Evolutionary conservation across 1,140 invertebrate genomes (phyloP), one percentile per base, ranked within the genome.

Genomic region (Zaprionus lachaisei): DNA sequence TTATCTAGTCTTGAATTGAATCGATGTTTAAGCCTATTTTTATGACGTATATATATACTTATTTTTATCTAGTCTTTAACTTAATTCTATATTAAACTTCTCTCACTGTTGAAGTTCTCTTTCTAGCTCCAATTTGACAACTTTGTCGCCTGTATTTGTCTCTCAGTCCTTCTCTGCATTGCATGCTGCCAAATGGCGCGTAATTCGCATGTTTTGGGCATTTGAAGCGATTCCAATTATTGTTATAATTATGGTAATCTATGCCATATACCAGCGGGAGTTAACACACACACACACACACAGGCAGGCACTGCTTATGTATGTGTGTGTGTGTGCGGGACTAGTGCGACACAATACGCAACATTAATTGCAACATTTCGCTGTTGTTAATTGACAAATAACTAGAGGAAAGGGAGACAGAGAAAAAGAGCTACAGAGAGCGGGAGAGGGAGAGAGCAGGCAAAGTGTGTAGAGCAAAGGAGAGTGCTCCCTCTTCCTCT

Each of bases 371-470:
- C 85, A 79, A 89, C 79, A 90, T 84, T 79, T 81, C 72, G 69
- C 72, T 75, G 67, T 72, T 81, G 78, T 89, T 90, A 89, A 89
- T 89, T 89, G 85, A 83, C 83, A 86, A 81, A 85, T 77, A 85
- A 77, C 81, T 79, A 65, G 62, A 47, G 66, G 60, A 20, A 31
- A 26, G 17, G 24, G 37, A 24, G 6, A 4, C 5, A 15, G 31
- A 31, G 20, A 41, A 1, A 22, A 22, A 22, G 20, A 22, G 12
- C 2, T 15, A 55, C 34, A 22, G 22, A 54, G 44, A 56, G 34
- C 24, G 41, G 55, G 57, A 56, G n/a, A 70, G 44, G 44, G 31
- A 22, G 37, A 41, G 55, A 44, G 20, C 1, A 9, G 41, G 34
- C 12, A 5, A 34, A 34, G 31, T 31, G 9, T 34, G 9, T 34